Percentiles rank a stretch among this genome's conserved stretches.
phyloP scores from a whole-genome alignment of 2,797 vertebrate species.

The Enteromius fasciolatus region DNA sequence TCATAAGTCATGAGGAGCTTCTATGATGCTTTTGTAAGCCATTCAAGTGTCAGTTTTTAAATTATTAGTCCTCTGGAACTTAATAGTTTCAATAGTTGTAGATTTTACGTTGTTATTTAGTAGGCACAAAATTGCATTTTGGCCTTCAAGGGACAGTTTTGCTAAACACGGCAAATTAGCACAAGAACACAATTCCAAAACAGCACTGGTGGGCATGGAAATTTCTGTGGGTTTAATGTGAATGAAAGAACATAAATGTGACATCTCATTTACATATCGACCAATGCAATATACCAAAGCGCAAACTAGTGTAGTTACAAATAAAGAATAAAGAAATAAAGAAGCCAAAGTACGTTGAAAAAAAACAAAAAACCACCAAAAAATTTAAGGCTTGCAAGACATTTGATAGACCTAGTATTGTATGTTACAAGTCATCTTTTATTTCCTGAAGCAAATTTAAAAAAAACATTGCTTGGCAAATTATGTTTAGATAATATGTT shows the following conservation, averaged over 20 bases:
- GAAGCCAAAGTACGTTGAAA: neutral
- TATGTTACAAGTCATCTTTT: neutral
- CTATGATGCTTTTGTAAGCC: constrained; percentile 37
- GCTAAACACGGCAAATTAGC: neutral
- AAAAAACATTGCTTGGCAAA: neutral
- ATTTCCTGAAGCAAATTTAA: neutral
- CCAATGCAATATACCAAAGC: neutral
- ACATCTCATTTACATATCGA: neutral
- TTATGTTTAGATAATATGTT: neutral
- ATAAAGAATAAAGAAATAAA: neutral
- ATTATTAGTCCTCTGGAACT: constrained; percentile 27
- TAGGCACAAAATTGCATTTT: neutral
- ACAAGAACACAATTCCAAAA: neutral
- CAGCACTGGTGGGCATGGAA: neutral
- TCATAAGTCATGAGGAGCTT: constrained; percentile 32
- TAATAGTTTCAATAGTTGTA: constrained; percentile 44
- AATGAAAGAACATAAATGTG: neutral
- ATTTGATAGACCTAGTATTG: neutral
- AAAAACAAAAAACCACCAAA: neutral
- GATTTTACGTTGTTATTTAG: constrained; percentile 16
- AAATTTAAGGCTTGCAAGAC: neutral
- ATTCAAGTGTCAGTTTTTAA: constrained; percentile 40
- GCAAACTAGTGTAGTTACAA: neutral
- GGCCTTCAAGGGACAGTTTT: neutral
- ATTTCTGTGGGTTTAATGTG: neutral